Conservation (phyloP, 2,113 vertebrate genomes). For the Poecilia latipinna region DNA sequence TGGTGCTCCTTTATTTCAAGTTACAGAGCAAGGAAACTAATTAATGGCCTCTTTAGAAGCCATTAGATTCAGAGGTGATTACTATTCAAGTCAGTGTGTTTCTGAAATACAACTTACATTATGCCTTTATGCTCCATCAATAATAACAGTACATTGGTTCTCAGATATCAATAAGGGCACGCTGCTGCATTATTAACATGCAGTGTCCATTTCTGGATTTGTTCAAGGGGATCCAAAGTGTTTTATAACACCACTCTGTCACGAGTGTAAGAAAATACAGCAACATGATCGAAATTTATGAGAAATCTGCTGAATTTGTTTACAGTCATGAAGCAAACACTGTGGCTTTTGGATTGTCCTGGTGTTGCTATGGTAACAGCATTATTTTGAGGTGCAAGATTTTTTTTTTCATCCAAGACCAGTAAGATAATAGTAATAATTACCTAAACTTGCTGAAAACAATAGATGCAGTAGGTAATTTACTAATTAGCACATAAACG, state of each 20-base stretch:
- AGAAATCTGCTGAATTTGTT: not conserved
- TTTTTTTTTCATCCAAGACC: too few species aligned
- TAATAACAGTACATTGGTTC: slow-evolving; percentile 50
- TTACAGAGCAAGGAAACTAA: slow-evolving; percentile 48
- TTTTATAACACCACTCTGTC: not conserved
- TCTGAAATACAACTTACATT: slow-evolving; percentile 54
- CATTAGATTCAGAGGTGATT: slow-evolving; percentile 55
- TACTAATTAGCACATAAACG: not conserved
- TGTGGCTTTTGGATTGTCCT: too few species aligned
- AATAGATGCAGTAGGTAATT: not conserved
- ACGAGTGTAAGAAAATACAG: not conserved
- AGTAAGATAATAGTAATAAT: not conserved
- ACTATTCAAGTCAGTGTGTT: slow-evolving; percentile 36
- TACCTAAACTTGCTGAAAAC: not conserved
- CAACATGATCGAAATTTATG: not conserved
- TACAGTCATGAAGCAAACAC: not conserved
- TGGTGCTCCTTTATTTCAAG: slow-evolving; percentile 43
- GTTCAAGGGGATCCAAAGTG: not conserved
- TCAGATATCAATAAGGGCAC: slow-evolving; percentile 22
- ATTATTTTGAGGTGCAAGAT: not conserved
- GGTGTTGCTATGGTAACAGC: too few species aligned
- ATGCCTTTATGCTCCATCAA: slow-evolving; percentile 37
- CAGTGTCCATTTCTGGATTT: slow-evolving; percentile 18
- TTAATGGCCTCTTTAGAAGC: slow-evolving; percentile 54
- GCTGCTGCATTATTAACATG: slow-evolving; percentile 10